A percentile compares a stretch with the other conserved stretches of the same genome.
Conservation (phyloP, 1,140 invertebrate species). For the Sesamia nonagrioides region DNA sequence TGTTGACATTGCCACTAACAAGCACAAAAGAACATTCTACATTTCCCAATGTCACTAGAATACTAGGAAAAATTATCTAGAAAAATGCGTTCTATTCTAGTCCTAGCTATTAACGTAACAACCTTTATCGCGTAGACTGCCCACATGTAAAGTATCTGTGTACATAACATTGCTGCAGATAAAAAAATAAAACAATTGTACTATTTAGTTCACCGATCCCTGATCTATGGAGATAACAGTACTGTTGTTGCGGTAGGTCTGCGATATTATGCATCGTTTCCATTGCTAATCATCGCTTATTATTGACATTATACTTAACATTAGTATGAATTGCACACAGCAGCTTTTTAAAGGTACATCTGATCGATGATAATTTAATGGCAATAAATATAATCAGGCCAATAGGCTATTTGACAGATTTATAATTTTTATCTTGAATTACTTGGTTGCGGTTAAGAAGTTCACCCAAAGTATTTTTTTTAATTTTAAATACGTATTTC, state of each 20-base stretch:
- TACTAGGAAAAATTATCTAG: constrained; percentile 36
- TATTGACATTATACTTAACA: constrained; percentile 1
- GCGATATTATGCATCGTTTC: constrained; percentile 51
- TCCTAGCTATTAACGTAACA: constrained; percentile 41
- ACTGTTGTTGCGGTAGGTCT: constrained; percentile 56
- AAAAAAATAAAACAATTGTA: constrained; percentile 37
- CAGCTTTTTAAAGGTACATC: constrained; percentile 33
- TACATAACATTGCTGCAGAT: constrained; percentile 18
- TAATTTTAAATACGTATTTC: no score
- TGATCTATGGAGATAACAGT: constrained; percentile 57
- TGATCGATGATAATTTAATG: constrained; percentile 23
- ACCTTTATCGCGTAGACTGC: constrained; percentile 42
- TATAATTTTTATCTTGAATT: no score
- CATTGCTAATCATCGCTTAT: constrained; percentile 46
- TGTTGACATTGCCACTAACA: neutral
- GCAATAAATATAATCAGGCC: constrained; percentile 27
- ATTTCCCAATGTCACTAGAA: constrained; percentile 26
- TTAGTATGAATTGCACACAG: constrained; percentile 35
- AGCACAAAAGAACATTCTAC: neutral
- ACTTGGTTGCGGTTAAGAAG: no score
- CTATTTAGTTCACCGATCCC: constrained; percentile 50
- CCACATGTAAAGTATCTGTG: constrained; percentile 23
- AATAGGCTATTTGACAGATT: neutral
- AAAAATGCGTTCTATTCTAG: constrained; percentile 51
- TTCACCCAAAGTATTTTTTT: no score